A percentile compares a stretch with the other conserved stretches of the same genome.
phyloP scores from a whole-genome alignment of 2,888 invertebrate genomes.

The Netelia melanura region DNA sequence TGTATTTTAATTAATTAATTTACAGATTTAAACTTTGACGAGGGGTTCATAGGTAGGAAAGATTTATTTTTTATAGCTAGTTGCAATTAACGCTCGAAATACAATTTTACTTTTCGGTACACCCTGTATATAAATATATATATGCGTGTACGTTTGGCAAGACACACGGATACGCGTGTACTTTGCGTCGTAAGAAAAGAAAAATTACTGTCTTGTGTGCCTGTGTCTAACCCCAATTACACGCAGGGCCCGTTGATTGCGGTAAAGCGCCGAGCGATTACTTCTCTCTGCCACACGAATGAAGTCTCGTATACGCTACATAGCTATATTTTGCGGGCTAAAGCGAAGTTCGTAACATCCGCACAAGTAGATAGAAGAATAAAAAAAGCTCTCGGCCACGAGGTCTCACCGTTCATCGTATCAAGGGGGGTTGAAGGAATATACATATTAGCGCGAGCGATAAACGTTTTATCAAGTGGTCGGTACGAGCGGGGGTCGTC shows the following conservation, averaged over 20 bases:
- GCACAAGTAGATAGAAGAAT: neutral
- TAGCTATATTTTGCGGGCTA: neutral
- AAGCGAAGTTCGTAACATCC: neutral
- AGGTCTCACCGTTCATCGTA: constrained; percentile 13
- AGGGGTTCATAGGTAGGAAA: neutral
- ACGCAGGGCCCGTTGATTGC: constrained; percentile 58
- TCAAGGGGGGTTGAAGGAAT: neutral
- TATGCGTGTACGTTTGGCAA: constrained; percentile 2
- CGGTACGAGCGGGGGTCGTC: constrained; percentile 47
- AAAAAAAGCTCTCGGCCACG: constrained; percentile 15
- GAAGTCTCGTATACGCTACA: neutral
- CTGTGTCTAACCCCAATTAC: constrained; percentile 59
- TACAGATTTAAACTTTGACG: neutral
- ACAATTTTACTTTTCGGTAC: neutral
- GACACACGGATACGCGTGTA: constrained; percentile 35
- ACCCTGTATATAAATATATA: neutral
- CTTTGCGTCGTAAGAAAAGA: constrained; percentile 28
- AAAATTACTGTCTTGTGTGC: constrained; percentile 35
- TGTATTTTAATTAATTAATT: neutral
- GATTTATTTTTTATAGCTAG: neutral
- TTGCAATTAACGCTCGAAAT: neutral
- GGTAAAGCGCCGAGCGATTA: constrained; percentile 55
- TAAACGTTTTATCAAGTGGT: constrained; percentile 48
- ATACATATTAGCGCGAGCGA: constrained; percentile 23
- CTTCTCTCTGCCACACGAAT: constrained; percentile 34